A percentile compares a stretch with the other conserved stretches of the same genome.
These are phyloP conservation scores for Clavelina lepadiformis DNA, from an alignment of 23 tunicate species.

Conservation along the genomic window DNA sequence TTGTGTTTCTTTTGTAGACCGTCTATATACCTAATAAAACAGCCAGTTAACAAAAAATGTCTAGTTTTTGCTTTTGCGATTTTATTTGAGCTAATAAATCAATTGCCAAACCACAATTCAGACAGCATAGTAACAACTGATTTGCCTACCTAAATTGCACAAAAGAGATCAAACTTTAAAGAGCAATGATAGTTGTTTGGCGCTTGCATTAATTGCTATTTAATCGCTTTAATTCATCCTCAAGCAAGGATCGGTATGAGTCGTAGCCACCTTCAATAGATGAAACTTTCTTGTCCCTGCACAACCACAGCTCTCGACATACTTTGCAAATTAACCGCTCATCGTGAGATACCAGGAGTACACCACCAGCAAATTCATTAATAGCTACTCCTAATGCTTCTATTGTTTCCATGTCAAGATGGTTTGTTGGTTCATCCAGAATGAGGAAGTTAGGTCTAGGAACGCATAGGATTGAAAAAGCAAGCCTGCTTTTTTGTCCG, in stretches of 20 bases:
- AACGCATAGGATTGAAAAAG: slow-evolving; percentile 87
- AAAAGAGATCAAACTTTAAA: too few relatives aligned
- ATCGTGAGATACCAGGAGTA: slow-evolving; percentile 90
- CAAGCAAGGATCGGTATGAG: slow-evolving; percentile 57
- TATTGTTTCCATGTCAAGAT: slow-evolving; percentile 97
- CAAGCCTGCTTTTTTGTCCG: slow-evolving; percentile 94
- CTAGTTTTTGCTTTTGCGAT: too few relatives aligned
- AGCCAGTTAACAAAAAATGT: too few relatives aligned
- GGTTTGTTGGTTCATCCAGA: slow-evolving; percentile 99
- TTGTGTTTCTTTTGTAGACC: too few relatives aligned
- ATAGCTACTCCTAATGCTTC: slow-evolving; percentile 89
- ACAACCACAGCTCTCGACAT: slow-evolving; percentile 77
- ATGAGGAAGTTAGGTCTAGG: slow-evolving; percentile 93
- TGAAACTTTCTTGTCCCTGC: slow-evolving; percentile 51
- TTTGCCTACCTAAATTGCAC: too few relatives aligned
- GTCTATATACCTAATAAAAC: too few relatives aligned
- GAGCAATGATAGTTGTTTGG: too few relatives aligned
- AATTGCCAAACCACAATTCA: too few relatives aligned
- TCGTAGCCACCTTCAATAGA: slow-evolving; percentile 93
- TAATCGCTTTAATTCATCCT: slow-evolving; percentile 80
- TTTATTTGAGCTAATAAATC: too few relatives aligned
- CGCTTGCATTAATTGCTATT: slow-evolving; percentile 78
- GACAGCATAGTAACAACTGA: too few relatives aligned
- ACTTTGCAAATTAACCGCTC: slow-evolving; percentile 75
- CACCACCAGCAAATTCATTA: slow-evolving; percentile 83